Conservation (phyloP, 2,797 vertebrate species). For the Clarias platycephalus region DNA sequence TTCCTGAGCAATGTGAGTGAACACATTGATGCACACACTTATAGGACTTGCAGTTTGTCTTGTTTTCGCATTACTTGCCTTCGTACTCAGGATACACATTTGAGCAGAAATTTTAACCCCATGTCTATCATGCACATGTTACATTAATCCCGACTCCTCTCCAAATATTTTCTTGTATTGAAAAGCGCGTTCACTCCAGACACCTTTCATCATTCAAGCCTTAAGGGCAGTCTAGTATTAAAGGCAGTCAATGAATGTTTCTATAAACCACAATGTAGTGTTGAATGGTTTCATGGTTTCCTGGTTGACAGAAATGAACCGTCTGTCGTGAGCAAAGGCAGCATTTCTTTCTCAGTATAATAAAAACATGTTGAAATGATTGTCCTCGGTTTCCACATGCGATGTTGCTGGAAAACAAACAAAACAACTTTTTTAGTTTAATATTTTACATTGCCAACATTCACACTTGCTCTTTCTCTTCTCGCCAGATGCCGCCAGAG, state of each 20-base stretch:
- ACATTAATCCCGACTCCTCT: background rate
- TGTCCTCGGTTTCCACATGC: background rate
- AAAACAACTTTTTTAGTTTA: background rate
- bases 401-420: background rate
- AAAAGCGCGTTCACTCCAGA: background rate
- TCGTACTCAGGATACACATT: background rate
- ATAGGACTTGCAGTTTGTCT: background rate
- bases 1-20: conserved; percentile 91
- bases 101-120: background rate
- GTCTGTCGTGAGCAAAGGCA: background rate
- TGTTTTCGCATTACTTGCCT: background rate
- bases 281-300: background rate
- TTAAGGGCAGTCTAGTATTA: background rate
- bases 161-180: background rate
- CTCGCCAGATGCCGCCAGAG: conserved; percentile 89
- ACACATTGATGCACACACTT: background rate
- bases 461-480: background rate
- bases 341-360: background rate
- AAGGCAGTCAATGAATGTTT: background rate
- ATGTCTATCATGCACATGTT: no score
- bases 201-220: conserved; percentile 2
- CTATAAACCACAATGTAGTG: background rate
- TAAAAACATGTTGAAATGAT: background rate
- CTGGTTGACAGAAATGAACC: background rate
- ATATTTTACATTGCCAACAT: background rate